Conservation (phyloP, 2,113 vertebrate species). For the Gorsachius goisagi region DNA sequence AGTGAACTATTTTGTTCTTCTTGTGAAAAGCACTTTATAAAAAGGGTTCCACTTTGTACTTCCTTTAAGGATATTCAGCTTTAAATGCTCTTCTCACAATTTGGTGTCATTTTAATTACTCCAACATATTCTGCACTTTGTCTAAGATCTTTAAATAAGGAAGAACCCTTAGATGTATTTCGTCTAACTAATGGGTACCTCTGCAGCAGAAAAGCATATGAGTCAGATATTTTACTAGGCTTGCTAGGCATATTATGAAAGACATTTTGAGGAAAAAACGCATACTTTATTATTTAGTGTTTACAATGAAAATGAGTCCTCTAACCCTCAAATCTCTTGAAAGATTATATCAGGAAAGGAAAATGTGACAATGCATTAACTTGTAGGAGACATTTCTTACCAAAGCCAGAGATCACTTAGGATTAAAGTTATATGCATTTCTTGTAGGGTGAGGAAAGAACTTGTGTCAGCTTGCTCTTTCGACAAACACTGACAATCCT, state of each 20-base stretch:
- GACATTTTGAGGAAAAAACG: not conserved
- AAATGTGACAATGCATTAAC: not conserved
- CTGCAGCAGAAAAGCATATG: not conserved
- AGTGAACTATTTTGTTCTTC: constrained; percentile 16
- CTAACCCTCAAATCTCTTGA: not conserved
- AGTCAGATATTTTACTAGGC: not conserved
- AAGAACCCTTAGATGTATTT: not conserved
- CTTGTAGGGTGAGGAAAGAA: not conserved
- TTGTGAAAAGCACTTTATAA: constrained; percentile 23
- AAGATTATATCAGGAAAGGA: not conserved
- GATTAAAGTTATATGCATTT: not conserved
- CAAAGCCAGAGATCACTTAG: not conserved
- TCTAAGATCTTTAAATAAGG: not conserved
- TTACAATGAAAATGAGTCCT: not conserved
- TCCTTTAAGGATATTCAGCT: not conserved
- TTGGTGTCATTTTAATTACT: constrained; percentile 4
- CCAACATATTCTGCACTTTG: not conserved
- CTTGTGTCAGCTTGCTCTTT: not conserved
- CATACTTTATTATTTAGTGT: not conserved
- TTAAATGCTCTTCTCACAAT: not conserved
- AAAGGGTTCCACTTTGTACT: not conserved
- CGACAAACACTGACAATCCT: not conserved
- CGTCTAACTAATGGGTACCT: not conserved
- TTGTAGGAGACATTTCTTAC: not conserved
- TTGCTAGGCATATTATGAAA: not conserved